Evolutionary conservation across 2,113 vertebrate species (phyloP), one percentile per base, ranked within the genome.

Genomic region (Baryphthengus martii): DNA sequence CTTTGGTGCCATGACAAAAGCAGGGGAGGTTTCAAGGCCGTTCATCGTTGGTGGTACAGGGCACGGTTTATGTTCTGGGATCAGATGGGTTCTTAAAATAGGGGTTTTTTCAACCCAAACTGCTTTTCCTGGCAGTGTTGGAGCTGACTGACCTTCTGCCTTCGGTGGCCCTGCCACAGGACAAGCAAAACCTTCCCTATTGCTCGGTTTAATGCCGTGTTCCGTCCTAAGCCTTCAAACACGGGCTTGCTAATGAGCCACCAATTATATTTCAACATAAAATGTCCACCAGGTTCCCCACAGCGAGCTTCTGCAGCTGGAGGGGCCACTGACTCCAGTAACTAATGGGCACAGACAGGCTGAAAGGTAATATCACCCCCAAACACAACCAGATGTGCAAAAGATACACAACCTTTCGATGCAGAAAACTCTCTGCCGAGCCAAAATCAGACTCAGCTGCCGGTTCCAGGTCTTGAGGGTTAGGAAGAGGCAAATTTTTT

Each of bases 301-400:
- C 3, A 28, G 29, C 9, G 10, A 21, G 19, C 13, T 71, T 25
- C 73, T 67, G 78, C 80, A 53, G 39, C 7, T 3, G 44, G 81
- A 70, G 68, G 50, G 50, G 65, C 1, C 7, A 13, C 83, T 91
- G 47, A 17, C 49, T 76, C 62, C 7, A 0, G 70, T 24, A 39
- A 72, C 66, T 73, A n/a, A 90, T 66, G 70, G 85, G 70, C 92
- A 94, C 39, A 50, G 85, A 61, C 74, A 88, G 88, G 7, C 61
- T 75, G 96, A 85, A 72, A 93, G 81, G 84, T 39, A 93, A 52
- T 72, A 73, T 72, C 58, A 61, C 37, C 81, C 71, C 53, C 85
- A 94, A 96, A 79, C 6, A 29, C 85, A 94, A 95, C 77, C 96
- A 96, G 81, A 93, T 95, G 92, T 88, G 88, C 70, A 71, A 59